A percentile compares a stretch with the other conserved stretches of the same genome.
phyloP scores from a whole-genome alignment of 2,797 vertebrate genomes.

The Hippoglossus hippoglossus region DNA sequence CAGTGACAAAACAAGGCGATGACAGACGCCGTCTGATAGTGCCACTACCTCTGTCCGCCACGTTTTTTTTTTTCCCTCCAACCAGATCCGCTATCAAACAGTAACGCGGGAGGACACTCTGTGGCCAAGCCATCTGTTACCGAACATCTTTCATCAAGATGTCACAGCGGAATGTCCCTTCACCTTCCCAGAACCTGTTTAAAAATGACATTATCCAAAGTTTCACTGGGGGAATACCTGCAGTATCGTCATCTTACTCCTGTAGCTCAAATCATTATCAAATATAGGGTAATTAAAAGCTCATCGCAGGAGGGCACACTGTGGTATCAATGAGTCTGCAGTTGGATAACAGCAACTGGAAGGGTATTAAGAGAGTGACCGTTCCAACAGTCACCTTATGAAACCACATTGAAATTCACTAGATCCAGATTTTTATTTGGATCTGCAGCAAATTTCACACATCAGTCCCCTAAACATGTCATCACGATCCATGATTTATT shows the following conservation, averaged over 20 bases:
- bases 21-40: conserved; percentile 78
- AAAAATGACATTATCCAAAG: conserved; percentile 29
- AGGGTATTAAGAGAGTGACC: too few species aligned
- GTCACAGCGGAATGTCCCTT: conserved; percentile 44
- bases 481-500: too few species aligned
- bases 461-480: too few species aligned
- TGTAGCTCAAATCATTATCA: conserved; percentile 9
- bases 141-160: conserved; percentile 64
- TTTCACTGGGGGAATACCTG: conserved; percentile 25
- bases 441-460: too few species aligned
- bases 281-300: neutral
- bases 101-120: conserved; percentile 24
- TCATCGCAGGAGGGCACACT: neutral
- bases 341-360: too few species aligned
- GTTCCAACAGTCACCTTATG: too few species aligned
- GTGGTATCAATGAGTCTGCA: neutral
- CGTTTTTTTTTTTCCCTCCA: conserved; percentile 69
- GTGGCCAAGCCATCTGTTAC: conserved; percentile 63
- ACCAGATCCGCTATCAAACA: conserved; percentile 69
- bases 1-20: conserved; percentile 68
- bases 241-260: neutral
- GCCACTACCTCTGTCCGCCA: conserved; percentile 43
- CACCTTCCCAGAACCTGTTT: conserved; percentile 64
- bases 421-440: too few species aligned
- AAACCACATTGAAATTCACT: too few species aligned